phyloP scores from a whole-genome alignment of 2,113 vertebrate species.

The Boleophthalmus pectinirostris region DNA sequence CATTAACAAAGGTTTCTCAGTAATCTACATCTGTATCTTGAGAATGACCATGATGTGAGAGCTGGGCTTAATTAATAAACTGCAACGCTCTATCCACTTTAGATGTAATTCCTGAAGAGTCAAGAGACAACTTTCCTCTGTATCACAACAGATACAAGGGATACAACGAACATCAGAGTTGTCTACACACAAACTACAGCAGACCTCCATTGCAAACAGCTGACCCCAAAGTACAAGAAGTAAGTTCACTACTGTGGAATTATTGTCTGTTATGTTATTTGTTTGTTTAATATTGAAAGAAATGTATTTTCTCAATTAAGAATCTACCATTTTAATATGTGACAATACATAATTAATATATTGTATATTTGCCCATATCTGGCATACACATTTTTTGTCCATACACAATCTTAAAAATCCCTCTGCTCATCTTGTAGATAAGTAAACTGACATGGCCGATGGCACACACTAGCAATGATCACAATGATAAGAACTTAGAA shows the following conservation, averaged over 20 bases:
- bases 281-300: too few relatives aligned
- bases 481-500: slow-evolving; percentile 12
- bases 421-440: slow-evolving; percentile 16
- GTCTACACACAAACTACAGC: slow-evolving; percentile 13
- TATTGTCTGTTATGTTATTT: too few relatives aligned
- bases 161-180: not conserved
- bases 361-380: too few relatives aligned
- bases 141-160: not conserved
- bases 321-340: too few relatives aligned
- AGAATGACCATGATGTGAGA: not conserved
- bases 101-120: slow-evolving; percentile 5
- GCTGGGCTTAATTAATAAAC: not conserved
- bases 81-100: not conserved
- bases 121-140: not conserved
- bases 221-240: not conserved
- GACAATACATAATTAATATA: too few relatives aligned
- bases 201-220: not conserved
- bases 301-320: too few relatives aligned
- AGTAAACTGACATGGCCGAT: not conserved
- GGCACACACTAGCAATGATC: not conserved
- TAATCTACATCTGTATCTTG: not conserved
- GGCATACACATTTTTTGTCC: too few relatives aligned
- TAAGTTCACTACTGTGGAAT: not conserved
- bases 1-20: not conserved
- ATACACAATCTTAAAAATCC: too few relatives aligned